Base-by-base conservation (phyloP, 1,140 invertebrate genomes). In the Palaemon carinicauda region DNA sequence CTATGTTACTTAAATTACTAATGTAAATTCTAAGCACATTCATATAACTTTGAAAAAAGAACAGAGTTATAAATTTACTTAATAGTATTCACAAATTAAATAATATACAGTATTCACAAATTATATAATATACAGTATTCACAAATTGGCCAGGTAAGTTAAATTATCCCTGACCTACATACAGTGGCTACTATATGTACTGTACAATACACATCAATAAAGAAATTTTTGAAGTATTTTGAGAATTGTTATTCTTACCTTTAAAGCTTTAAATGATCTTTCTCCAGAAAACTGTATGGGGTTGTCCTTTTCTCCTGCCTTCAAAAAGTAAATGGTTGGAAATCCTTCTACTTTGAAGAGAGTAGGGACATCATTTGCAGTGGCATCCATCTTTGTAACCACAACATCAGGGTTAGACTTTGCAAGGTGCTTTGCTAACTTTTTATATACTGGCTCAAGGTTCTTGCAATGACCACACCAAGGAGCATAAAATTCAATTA, bases 401-500 rank as follows among this genome's bases (percentile, higher is more conserved):
- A 93, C 88, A 21, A 94, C 69, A 71, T 92, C 91, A 52, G 90
- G 90, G 84, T 92, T 90, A 77, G 90, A 90, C 33, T 88, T 89
- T 9, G 82, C 75, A 79, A 91, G 89, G 41, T 91, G 89, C 81
- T 92, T 92, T 19, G 91, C 91, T 12, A 92, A 60, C 87, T 92
- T 92, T 41, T 91, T 91, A 89, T 90, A 92, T n/a, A 90, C 90
- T 27, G 91, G 91, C 75, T 92, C 91, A 75, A 92, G 90, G 65
- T 91, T 90, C 89, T 93, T 92, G 88, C 92, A 93, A 88, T 93
- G 92, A 24, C 92, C 93, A 89, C 92, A 93, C 91, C 91, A 92
- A 7, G 93, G 93, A 69, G 93, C 93, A 90, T 93, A 93, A 85
- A 93, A 92, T 80, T 93, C 92, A 74, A 93, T 90, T 0, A 93